These are phyloP conservation scores for Epinephelus moara DNA, from an alignment of 2,113 vertebrate species.

Conservation along the genomic window DNA sequence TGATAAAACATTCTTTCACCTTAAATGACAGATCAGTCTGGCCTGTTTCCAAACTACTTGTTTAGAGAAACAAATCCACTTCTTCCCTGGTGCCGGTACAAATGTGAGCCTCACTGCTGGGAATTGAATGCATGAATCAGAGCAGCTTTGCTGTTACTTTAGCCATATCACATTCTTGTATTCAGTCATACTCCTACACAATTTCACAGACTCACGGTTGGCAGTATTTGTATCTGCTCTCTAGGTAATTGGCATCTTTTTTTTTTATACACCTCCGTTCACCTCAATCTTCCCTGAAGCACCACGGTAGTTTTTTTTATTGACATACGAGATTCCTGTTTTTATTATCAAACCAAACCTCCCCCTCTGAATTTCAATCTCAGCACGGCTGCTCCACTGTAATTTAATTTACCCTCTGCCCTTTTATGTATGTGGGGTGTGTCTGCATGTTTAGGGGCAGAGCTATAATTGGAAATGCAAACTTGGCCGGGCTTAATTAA, in stretches of 20 bases:
- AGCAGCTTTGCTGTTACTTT: background rate
- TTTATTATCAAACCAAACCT: slow-evolving; percentile 66
- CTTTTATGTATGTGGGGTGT: slow-evolving; percentile 41
- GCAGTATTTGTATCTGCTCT: slow-evolving; percentile 33
- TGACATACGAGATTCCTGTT: slow-evolving; percentile 37
- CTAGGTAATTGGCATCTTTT: slow-evolving; percentile 49
- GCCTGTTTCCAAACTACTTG: slow-evolving; percentile 4
- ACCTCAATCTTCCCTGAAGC: slow-evolving; percentile 43
- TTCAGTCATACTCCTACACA: slow-evolving; percentile 10
- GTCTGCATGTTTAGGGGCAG: slow-evolving; percentile 30
- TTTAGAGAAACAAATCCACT: background rate
- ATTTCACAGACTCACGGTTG: slow-evolving; percentile 8
- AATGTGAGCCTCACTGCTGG: background rate
- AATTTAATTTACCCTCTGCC: slow-evolving; percentile 64
- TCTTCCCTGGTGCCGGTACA: background rate
- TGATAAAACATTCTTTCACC: background rate
- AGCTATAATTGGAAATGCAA: slow-evolving; percentile 74
- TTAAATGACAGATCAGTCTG: background rate
- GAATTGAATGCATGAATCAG: slow-evolving; percentile 26
- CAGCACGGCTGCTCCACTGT: slow-evolving; percentile 18
- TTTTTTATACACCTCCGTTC: slow-evolving; percentile 20
- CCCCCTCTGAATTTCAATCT: slow-evolving; percentile 52
- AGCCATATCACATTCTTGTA: background rate
- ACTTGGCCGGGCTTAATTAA: slow-evolving; percentile 65
- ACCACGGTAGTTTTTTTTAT: slow-evolving; percentile 39